Conservation (phyloP, 1,140 invertebrate species). For the Drosophila equinoxialis region DNA sequence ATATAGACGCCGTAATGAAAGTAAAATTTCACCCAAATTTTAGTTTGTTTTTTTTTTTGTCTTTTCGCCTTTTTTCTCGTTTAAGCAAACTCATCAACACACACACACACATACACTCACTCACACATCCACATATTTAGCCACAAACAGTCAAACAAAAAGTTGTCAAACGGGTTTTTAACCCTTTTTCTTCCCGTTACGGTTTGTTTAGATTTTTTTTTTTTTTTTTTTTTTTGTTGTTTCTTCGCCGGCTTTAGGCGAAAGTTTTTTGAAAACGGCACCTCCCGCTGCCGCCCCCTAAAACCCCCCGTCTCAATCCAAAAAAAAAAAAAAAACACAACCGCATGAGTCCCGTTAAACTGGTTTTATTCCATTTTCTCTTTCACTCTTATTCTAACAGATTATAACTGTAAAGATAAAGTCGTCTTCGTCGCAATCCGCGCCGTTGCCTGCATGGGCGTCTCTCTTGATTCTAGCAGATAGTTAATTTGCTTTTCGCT, state of each 20-base stretch:
- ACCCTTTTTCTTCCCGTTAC: conserved; percentile 42
- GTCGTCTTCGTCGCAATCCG: not conserved
- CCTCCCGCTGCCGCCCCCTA: conserved; percentile 2
- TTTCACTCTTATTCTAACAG: conserved; percentile 32
- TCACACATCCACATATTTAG: not conserved
- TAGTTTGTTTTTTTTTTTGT: conserved; percentile 52
- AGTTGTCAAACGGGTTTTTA: conserved; percentile 67
- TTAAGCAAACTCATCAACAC: not conserved
- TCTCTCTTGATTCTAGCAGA: conserved; percentile 21
- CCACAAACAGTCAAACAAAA: conserved; percentile 31
- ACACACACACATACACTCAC: conserved; percentile 10
- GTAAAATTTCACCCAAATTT: conserved; percentile 78
- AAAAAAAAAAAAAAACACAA: conserved; percentile 6
- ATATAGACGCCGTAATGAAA: conserved; percentile 62
- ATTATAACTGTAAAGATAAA: conserved; percentile 19
- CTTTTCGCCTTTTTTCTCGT: not conserved
- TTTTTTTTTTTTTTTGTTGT: not conserved
- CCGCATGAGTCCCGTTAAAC: conserved; percentile 64
- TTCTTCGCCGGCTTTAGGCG: conserved; percentile 57
- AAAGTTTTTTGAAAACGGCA: conserved; percentile 68
- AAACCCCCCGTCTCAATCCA: not conserved
- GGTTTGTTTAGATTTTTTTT: conserved; percentile 65
- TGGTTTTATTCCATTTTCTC: conserved; percentile 71
- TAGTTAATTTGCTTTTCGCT: not conserved
- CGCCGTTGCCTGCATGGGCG: not conserved